A percentile compares a stretch with the other conserved stretches of the same genome.
Conservation (phyloP, 1,140 invertebrate species). For the Pseudomyrmex concolor region DNA sequence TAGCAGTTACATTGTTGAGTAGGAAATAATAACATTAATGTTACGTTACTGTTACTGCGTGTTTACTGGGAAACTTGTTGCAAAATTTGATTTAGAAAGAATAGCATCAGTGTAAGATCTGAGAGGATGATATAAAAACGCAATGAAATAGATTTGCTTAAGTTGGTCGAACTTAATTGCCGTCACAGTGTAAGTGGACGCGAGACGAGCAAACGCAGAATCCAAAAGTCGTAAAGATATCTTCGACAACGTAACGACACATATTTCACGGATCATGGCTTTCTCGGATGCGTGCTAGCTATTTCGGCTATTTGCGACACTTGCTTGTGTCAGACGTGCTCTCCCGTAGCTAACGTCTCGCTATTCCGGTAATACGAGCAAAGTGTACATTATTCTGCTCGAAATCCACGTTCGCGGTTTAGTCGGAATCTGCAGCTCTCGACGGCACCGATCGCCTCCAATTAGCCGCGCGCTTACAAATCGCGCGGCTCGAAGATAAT, state of each 20-base stretch:
- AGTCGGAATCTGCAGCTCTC: constrained; percentile 63
- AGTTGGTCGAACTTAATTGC: not conserved
- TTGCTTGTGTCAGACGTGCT: constrained; percentile 52
- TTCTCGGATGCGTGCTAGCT: constrained; percentile 66
- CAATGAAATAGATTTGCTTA: not conserved
- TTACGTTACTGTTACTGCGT: too few relatives aligned
- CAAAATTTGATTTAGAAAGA: not conserved
- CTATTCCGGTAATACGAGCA: constrained; percentile 59
- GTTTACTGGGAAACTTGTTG: too few relatives aligned
- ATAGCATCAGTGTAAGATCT: not conserved
- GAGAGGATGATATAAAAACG: constrained; percentile 4
- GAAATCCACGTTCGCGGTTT: constrained; percentile 20
- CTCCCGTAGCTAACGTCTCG: constrained; percentile 39
- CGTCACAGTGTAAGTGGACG: constrained; percentile 12
- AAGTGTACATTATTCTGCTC: constrained; percentile 30
- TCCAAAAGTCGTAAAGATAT: constrained; percentile 46
- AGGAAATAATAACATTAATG: too few relatives aligned
- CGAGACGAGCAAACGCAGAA: constrained; percentile 30
- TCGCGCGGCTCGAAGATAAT: constrained; percentile 43
- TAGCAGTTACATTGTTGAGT: too few relatives aligned
- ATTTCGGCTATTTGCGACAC: constrained; percentile 72
- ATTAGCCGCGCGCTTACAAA: constrained; percentile 50
- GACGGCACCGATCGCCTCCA: constrained; percentile 25
- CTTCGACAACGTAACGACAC: constrained; percentile 67
- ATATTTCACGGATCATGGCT: constrained; percentile 62